These are phyloP conservation scores for Cyphomyrus discorhynchus DNA, from an alignment of 2,113 vertebrate species.

Conservation along the genomic window DNA sequence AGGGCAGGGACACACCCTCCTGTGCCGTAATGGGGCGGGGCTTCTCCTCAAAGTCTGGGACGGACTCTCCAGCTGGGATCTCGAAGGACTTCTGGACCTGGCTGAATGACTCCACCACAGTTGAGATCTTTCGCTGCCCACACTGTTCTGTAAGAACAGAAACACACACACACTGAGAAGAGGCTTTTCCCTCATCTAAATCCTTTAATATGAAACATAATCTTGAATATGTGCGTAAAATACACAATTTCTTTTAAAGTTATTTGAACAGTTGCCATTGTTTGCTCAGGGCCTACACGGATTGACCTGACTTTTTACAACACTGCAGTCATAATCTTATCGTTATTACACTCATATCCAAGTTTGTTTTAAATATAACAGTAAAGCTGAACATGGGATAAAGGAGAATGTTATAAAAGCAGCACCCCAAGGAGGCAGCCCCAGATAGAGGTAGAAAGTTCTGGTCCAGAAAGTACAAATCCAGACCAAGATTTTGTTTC, in stretches of 20 bases:
- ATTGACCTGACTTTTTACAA: neutral
- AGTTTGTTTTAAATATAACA: neutral
- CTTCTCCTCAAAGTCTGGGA: conserved; percentile 60
- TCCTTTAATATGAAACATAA: neutral
- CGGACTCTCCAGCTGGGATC: conserved; percentile 48
- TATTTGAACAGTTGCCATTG: neutral
- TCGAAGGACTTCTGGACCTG: conserved; percentile 45
- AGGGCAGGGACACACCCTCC: conserved; percentile 35
- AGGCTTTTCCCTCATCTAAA: neutral
- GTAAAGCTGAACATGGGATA: neutral
- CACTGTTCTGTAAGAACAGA: conserved; percentile 32
- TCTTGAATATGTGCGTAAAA: neutral
- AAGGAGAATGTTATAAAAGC: neutral
- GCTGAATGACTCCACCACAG: conserved; percentile 48
- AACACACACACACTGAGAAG: neutral
- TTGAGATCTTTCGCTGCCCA: conserved; percentile 43
- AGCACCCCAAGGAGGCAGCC: neutral
- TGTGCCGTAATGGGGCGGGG: conserved; percentile 37
- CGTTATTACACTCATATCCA: neutral
- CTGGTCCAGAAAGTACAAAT: neutral
- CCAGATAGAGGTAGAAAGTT: neutral
- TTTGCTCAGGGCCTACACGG: neutral
- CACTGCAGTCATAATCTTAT: neutral
- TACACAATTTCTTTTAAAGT: neutral
- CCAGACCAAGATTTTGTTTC: neutral